Percentiles rank a stretch among this genome's conserved stretches.
Evolutionary conservation across 1,140 invertebrate genomes (phyloP).

Genomic region (Platorchestia sp.): DNA sequence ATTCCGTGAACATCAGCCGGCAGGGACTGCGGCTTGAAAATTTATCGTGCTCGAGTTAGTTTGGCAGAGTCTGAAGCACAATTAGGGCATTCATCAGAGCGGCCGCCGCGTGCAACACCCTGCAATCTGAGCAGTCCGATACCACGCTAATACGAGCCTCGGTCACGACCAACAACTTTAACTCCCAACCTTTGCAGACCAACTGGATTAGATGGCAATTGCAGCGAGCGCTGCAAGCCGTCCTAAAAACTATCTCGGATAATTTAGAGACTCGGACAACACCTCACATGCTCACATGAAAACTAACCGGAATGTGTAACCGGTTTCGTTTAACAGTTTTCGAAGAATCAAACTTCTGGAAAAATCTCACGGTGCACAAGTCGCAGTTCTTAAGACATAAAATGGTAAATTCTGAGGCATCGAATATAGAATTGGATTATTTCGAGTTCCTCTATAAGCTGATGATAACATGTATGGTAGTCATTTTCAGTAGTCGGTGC

Average conservation of each 20-base stretch:
- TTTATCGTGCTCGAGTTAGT: slow-evolving; percentile 49
- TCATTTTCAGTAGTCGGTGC: background rate
- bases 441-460: background rate
- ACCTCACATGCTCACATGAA: slow-evolving; percentile 16
- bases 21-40: slow-evolving; percentile 5
- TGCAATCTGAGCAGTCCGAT: slow-evolving; percentile 55
- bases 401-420: background rate
- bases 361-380: background rate
- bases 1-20: slow-evolving; percentile 18
- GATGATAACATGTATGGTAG: background rate
- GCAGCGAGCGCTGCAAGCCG: background rate
- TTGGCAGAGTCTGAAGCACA: slow-evolving; percentile 47
- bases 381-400: background rate
- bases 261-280: slow-evolving; percentile 15
- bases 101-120: slow-evolving; percentile 49
- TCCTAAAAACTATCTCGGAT: background rate
- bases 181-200: slow-evolving; percentile 33
- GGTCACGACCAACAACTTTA: slow-evolving; percentile 50
- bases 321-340: slow-evolving; percentile 1
- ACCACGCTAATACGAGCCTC: slow-evolving; percentile 47
- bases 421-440: background rate
- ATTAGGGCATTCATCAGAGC: slow-evolving; percentile 55
- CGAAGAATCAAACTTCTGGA: background rate
- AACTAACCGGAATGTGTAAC: slow-evolving; percentile 7
- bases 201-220: slow-evolving; percentile 48